These are phyloP conservation scores for Epicauta chinensis DNA, from an alignment of 1,140 invertebrate genomes.

Conservation along the genomic window DNA sequence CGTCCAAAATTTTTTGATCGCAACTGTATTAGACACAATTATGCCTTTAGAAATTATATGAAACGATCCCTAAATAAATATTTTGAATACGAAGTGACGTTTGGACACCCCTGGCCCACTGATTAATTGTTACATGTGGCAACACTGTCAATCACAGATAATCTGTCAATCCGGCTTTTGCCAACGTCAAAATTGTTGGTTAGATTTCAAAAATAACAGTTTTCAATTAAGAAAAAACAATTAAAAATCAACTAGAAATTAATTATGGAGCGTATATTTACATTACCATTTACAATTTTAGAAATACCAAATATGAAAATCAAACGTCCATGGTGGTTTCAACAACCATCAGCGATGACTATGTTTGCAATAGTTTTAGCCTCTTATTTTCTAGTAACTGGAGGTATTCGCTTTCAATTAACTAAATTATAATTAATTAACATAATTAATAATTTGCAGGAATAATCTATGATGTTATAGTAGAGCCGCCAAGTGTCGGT, in stretches of 20 bases:
- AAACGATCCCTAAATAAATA: no score
- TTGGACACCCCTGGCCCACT: no score
- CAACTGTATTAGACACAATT: no score
- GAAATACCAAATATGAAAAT: slow-evolving; percentile 91
- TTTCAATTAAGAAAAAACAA: no score
- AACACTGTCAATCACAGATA: no score
- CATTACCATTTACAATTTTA: slow-evolving; percentile 72
- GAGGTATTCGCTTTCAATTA: slow-evolving; percentile 63
- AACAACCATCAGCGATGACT: slow-evolving; percentile 88
- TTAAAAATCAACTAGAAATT: no score
- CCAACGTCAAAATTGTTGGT: background rate
- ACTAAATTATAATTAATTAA: slow-evolving; percentile 2
- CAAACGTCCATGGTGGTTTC: slow-evolving; percentile 85
- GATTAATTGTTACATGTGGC: no score
- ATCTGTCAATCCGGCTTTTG: slow-evolving; percentile 1
- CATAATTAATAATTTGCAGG: slow-evolving; percentile 56
- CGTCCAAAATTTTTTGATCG: no score
- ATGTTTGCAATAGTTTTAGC: slow-evolving; percentile 85
- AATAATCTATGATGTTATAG: slow-evolving; percentile 98
- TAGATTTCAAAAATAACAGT: no score
- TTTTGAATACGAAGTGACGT: no score
- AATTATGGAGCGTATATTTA: slow-evolving; percentile 39
- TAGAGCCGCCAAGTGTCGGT: slow-evolving; percentile 95
- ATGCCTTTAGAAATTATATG: no score
- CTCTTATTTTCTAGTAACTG: slow-evolving; percentile 97